Evolutionary conservation across 2,888 invertebrate species (phyloP), one percentile per base, ranked within the genome.

Genomic region (Oxycera nigricornis): DNA sequence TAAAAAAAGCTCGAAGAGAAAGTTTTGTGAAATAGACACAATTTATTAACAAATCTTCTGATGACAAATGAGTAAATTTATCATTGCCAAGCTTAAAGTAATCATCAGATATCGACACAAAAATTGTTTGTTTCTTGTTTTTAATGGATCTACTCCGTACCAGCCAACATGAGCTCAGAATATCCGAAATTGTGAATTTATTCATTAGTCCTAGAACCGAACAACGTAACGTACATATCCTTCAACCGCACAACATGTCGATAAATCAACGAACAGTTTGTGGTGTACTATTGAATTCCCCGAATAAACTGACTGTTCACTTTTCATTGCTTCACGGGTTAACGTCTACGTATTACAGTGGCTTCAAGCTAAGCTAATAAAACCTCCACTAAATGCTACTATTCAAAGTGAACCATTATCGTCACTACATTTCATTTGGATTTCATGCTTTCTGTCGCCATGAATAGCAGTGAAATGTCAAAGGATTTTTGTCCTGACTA

Each of bases 311-410:
- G 14, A 3, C 17, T 46, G 46, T 14, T 46, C 46, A 46, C 46
- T 3, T 46, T 17, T 14, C 14, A 46, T 2, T 14, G n/a, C 46
- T 46, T 46, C 46, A 14, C 46, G 14, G 46, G 2, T 46, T 14
- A 11, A 46, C 46, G 46, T 46, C 46, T 3, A 46, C 46, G 4
- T 7, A 46, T 2, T 46, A 46, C n/a, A 7, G 46, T 46, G 6
- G 17, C 14, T 46, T 46, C 46, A 17, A 3, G 46, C 17, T 3
- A 55, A 24, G 20, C 14, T 2, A 55, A 55, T 22, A 55, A 55
- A 55, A 24, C 22, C 24, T 55, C 55, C 55, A 55, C 55, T 20
- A 55, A 22, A 55, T 55, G 55, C 22, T 55, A 55, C 55, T 24
- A 55, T 55, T 55, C 22, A 55, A 55, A 46, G 11, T 35, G 35